Percentiles rank a stretch among this genome's conserved stretches.
Conservation (phyloP, 2,888 invertebrate species). For the Gerris lacustris region DNA sequence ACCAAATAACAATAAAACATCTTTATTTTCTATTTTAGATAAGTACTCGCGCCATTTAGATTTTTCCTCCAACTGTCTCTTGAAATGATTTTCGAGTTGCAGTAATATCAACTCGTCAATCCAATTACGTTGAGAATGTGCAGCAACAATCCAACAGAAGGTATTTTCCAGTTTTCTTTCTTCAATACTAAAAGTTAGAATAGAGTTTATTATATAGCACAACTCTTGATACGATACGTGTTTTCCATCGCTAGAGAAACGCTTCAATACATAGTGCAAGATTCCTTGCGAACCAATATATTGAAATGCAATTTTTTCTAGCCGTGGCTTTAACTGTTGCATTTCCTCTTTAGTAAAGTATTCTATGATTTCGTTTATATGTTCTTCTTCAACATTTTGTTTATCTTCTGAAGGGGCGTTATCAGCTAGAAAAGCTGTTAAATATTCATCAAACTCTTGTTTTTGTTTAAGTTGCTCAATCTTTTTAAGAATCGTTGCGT, state of each 20-base stretch:
- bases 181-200: conserved; percentile 21
- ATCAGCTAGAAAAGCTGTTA: background rate
- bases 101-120: conserved; percentile 27
- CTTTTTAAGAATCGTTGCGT: background rate
- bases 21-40: conserved; percentile 24
- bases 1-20: conserved; percentile 25
- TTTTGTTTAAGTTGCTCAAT: background rate
- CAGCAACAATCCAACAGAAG: conserved; percentile 29
- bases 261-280: conserved; percentile 20
- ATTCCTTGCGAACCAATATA: conserved; percentile 14
- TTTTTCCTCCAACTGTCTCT: conserved; percentile 23
- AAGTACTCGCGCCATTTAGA: conserved; percentile 26
- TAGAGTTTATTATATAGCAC: conserved; percentile 24
- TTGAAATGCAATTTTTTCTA: background rate
- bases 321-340: background rate
- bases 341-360: background rate
- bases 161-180: conserved; percentile 16
- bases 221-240: conserved; percentile 25
- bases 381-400: no score
- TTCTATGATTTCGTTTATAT: background rate
- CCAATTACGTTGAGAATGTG: conserved; percentile 29
- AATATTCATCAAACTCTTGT: background rate
- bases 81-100: conserved; percentile 29
- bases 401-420: background rate
- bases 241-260: conserved; percentile 25